Evolutionary conservation across 92 coral and sea anemone genomes (phyloP).

Genomic region (Zoanthus sociatus): DNA sequence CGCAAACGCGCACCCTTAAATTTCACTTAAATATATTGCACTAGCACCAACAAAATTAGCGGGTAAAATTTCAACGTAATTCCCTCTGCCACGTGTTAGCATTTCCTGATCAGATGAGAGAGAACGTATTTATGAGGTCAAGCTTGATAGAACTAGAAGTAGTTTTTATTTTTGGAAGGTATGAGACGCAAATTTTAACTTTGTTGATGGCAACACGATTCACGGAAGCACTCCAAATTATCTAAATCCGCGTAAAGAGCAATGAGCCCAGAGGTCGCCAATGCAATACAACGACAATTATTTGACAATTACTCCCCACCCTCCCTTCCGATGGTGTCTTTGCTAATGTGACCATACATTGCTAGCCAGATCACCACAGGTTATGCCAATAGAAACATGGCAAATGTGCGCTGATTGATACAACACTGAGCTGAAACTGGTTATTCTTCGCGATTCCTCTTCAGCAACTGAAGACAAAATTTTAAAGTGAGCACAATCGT

Average conservation of each 20-base stretch:
- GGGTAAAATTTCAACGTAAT: neutral
- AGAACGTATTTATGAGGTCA: neutral
- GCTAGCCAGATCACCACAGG: neutral
- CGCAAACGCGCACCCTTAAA: slow-evolving; percentile 2
- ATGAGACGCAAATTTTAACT: neutral
- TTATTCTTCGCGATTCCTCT: slow-evolving; percentile 10
- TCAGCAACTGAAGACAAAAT: neutral
- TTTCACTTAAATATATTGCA: neutral
- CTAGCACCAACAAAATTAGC: slow-evolving; percentile 9
- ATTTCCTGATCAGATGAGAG: neutral
- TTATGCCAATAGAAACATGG: neutral
- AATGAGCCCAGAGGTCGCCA: slow-evolving; percentile 3
- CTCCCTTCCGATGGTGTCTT: slow-evolving; percentile 28
- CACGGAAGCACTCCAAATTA: neutral
- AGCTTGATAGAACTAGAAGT: neutral
- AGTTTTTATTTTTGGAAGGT: neutral
- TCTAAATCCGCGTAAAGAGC: neutral
- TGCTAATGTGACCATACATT: neutral
- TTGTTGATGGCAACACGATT: neutral
- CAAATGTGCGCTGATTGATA: slow-evolving; percentile 26
- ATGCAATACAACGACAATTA: neutral
- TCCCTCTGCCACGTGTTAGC: neutral
- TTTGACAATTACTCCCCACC: neutral
- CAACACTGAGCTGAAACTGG: slow-evolving; percentile 33
- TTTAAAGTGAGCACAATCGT: neutral